A percentile compares a stretch with the other conserved stretches of the same genome.
Conservation (phyloP, 1,140 invertebrate species). For the Linepithema humile region DNA sequence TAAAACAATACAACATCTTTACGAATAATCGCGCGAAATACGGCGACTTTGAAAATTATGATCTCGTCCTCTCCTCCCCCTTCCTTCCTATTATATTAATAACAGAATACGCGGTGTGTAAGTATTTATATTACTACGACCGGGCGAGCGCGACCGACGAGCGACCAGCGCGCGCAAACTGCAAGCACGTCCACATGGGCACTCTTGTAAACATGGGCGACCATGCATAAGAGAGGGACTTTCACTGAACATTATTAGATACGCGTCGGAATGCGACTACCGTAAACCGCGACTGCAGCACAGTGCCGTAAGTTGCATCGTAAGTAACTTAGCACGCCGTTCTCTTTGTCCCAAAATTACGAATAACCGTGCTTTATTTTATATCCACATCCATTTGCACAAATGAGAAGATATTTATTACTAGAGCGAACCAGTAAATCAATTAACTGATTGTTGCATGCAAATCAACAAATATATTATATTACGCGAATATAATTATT, state of each 20-base stretch:
- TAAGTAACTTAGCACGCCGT: conserved; percentile 20
- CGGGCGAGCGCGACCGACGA: no score
- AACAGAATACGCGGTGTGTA: not conserved
- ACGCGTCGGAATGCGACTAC: conserved; percentile 82
- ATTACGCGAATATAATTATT: not conserved
- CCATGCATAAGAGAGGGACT: conserved; percentile 78
- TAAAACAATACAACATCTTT: conserved; percentile 45
- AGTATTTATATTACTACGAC: conserved; percentile 15
- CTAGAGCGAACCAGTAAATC: no score
- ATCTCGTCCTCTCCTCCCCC: not conserved
- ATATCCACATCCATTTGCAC: not conserved
- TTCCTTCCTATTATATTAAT: conserved; percentile 38
- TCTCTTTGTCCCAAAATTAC: conserved; percentile 36
- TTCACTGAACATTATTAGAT: conserved; percentile 84
- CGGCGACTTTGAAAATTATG: conserved; percentile 42
- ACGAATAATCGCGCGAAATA: conserved; percentile 28
- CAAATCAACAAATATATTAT: not conserved
- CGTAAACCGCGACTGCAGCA: conserved; percentile 72
- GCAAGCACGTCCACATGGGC: conserved; percentile 66
- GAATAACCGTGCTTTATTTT: not conserved
- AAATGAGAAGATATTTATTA: not conserved
- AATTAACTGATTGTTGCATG: conserved; percentile 14
- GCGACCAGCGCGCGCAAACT: conserved; percentile 54
- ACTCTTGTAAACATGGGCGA: conserved; percentile 77
- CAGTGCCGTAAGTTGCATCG: conserved; percentile 57